These are phyloP conservation scores for Karalla daura DNA, from an alignment of 2,797 vertebrate species.

Conservation along the genomic window DNA sequence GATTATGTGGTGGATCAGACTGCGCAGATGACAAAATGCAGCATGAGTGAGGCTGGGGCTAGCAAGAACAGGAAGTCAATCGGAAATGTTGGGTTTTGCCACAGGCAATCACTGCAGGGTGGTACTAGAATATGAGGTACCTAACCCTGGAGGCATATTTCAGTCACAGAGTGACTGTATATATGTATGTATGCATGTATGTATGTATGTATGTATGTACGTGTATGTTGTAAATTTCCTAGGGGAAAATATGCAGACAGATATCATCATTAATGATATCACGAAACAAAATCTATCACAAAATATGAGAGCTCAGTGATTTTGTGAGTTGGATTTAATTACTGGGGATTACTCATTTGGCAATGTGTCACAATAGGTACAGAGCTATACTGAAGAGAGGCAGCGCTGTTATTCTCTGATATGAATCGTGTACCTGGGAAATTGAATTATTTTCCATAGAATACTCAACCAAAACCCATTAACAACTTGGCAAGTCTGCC, in stretches of 20 bases:
- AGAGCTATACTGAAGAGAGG: slow-evolving; percentile 33
- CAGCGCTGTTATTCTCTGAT: slow-evolving; percentile 11
- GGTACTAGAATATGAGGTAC: not conserved
- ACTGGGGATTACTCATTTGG: slow-evolving; percentile 32
- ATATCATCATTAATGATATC: slow-evolving; percentile 1
- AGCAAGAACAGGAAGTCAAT: slow-evolving; percentile 9
- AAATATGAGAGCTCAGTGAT: slow-evolving; percentile 20
- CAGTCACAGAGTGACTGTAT: not conserved
- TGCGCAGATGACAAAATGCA: slow-evolving; percentile 28
- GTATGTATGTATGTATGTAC: no score
- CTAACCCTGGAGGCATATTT: no score
- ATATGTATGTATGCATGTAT: no score
- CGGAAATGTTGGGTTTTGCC: not conserved
- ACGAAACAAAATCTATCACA: not conserved
- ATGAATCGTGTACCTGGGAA: slow-evolving; percentile 28
- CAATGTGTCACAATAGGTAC: slow-evolving; percentile 26
- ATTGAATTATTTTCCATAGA: slow-evolving; percentile 47
- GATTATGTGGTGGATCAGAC: slow-evolving; percentile 14
- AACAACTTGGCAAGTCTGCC: slow-evolving; percentile 47
- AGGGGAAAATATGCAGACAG: not conserved
- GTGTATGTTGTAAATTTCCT: not conserved
- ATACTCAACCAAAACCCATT: slow-evolving; percentile 52
- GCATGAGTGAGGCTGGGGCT: slow-evolving; percentile 16
- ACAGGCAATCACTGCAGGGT: not conserved
- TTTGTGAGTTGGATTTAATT: slow-evolving; percentile 38